Evolutionary conservation across 2,113 vertebrate genomes (phyloP).

Genomic region (Eptesicus fuscus): DNA sequence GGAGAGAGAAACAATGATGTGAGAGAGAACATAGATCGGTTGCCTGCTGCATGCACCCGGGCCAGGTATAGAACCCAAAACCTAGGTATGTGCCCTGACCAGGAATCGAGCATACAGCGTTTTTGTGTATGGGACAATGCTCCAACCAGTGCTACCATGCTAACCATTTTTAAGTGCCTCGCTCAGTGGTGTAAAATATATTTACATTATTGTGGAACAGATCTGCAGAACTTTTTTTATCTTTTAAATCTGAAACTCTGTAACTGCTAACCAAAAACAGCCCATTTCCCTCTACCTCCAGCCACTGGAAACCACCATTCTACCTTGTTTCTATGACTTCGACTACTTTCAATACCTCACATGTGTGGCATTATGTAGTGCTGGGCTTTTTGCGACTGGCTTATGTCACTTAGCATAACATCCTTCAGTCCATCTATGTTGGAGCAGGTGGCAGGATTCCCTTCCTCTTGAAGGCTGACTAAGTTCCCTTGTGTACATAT

Average conservation of each 20-base stretch:
- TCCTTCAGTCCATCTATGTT: background rate
- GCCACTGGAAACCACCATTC: background rate
- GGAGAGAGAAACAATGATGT: background rate
- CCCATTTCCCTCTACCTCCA: too few species aligned
- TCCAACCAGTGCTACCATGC: background rate
- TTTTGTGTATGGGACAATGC: too few species aligned
- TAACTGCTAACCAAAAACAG: background rate
- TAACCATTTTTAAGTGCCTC: background rate
- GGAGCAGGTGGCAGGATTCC: background rate
- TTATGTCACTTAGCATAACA: background rate
- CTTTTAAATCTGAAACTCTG: background rate
- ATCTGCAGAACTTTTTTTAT: background rate
- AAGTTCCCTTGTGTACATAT: background rate
- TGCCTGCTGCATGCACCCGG: background rate
- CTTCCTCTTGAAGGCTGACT: background rate
- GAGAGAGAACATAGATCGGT: background rate
- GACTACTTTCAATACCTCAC: rapidly evolving
- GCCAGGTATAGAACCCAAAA: too few species aligned
- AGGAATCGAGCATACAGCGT: background rate
- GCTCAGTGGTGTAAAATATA: background rate
- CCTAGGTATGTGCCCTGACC: background rate
- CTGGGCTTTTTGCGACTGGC: background rate
- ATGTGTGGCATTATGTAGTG: rapidly evolving
- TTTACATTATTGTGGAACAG: too few species aligned
- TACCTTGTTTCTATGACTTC: background rate